Evolutionary conservation across 1,140 invertebrate genomes (phyloP).

Genomic region (Temnothorax nylanderi): DNA sequence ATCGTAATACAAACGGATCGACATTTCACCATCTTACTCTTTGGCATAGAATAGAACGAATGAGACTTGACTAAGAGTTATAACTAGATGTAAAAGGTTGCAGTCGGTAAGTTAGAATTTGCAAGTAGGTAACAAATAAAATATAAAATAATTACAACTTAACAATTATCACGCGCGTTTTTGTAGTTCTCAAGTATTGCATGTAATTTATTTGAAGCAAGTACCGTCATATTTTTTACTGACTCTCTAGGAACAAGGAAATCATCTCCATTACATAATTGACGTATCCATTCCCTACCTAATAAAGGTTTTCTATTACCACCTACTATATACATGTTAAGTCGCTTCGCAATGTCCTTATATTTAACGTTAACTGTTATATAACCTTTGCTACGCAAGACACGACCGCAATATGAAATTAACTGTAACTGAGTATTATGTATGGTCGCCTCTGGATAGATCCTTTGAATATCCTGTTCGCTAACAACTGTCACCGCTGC

Average conservation of each 20-base stretch:
- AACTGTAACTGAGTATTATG: neutral
- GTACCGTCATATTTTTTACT: neutral
- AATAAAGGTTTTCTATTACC: neutral
- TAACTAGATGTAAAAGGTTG: no score
- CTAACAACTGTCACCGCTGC: neutral
- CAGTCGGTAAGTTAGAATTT: no score
- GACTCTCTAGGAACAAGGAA: neutral
- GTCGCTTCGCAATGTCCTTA: neutral
- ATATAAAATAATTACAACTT: no score
- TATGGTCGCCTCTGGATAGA: neutral
- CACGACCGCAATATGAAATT: slow-evolving; percentile 3
- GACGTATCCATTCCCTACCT: slow-evolving; percentile 12
- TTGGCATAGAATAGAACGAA: no score
- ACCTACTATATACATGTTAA: neutral
- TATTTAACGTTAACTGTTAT: slow-evolving; percentile 4
- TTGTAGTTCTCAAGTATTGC: neutral
- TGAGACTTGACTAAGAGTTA: no score
- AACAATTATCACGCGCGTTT: no score
- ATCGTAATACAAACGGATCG: no score
- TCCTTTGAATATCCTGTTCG: neutral
- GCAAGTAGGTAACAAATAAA: no score
- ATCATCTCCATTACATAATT: neutral
- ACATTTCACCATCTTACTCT: no score
- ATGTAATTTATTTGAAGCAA: neutral
- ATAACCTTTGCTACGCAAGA: neutral